Base-by-base conservation (phyloP, 2,113 vertebrate species). In the Numida meleagris region DNA sequence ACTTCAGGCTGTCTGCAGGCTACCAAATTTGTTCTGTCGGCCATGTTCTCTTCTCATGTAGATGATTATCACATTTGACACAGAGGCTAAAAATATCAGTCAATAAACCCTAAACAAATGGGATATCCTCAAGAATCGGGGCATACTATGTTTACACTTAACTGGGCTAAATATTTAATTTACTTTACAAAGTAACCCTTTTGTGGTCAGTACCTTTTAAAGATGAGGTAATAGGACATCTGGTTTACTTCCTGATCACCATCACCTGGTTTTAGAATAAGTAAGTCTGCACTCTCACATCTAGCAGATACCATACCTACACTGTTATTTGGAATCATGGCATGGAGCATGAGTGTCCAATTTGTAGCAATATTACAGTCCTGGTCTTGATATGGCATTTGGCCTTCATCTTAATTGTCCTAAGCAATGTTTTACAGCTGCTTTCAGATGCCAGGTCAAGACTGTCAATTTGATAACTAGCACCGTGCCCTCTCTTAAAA, bases 381-480 rank as follows among this genome's bases (percentile, higher is more conserved):
- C 45, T 25, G 12, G 55, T 95, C 97, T 65, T 82, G 59, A 51
- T n/a, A 65, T 74, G 34, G 88, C 74, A 89, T 90, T 90, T 96
- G 91, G 88, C 86, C 95, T 96, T 96, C 86, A 93, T 96, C 88
- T 97, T 95, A 82, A 96, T 96, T 97, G 96, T 53, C 87, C 82
- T 91, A 93, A 91, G 90, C 76, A 95, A 76, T 57, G 46, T 96
- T 97, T 97, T 95, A 95, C 57, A 96, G 95, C 85, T 89, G 88
- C 89, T 96, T 97, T 95, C 81, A 80, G 96, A 97, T 84, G 81
- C 86, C 92, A 96, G 94, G 93, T 96, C 94, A 96, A 95, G 93
- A 96, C 84, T 95, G 92, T 92, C 94, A 95, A 95, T 97, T 97
- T 96, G 96, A 95, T 97, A 97, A 97, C 94, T 93, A 97, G 95